Conservation (phyloP, 2,797 vertebrate genomes). For the Oreochromis grahami region DNA sequence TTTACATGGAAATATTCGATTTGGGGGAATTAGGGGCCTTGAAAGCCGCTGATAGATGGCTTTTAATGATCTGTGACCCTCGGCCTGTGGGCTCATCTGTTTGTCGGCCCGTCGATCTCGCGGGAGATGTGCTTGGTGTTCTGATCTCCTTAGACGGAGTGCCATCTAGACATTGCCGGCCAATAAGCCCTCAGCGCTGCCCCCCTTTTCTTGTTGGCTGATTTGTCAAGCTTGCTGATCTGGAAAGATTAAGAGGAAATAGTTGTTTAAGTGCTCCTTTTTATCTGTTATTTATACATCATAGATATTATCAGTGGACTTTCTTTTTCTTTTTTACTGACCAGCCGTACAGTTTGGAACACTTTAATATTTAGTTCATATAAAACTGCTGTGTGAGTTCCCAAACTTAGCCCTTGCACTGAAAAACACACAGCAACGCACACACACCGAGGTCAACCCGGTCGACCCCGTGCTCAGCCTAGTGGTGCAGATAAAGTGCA, state of each 20-base stretch:
- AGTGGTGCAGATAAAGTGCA: constrained; percentile 69
- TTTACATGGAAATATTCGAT: constrained; percentile 99
- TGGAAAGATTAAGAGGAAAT: constrained; percentile 60
- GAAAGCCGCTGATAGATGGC: constrained; percentile 98
- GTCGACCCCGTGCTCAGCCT: constrained; percentile 51
- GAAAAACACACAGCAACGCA: neutral
- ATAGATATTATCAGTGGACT: constrained; percentile 41
- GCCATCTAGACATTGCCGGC: constrained; percentile 53
- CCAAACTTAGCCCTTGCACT: constrained; percentile 9
- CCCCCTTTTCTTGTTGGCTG: constrained; percentile 40
- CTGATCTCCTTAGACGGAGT: constrained; percentile 89
- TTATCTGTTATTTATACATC: constrained; percentile 53
- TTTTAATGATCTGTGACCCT: constrained; percentile 99
- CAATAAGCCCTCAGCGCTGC: constrained; percentile 54
- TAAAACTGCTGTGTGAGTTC: neutral
- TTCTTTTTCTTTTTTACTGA: constrained; percentile 9
- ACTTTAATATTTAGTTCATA: neutral
- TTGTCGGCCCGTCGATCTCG: constrained; percentile 91
- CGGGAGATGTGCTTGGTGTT: constrained; percentile 91
- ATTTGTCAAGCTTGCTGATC: constrained; percentile 61
- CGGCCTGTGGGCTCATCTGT: constrained; percentile 92
- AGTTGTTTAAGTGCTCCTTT: constrained; percentile 52
- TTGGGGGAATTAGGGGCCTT: constrained; percentile 98
- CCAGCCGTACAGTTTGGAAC: constrained; percentile 19
- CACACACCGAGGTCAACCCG: constrained; percentile 45